phyloP scores from a whole-genome alignment of 1,140 invertebrate genomes.

The Apis cerana region DNA sequence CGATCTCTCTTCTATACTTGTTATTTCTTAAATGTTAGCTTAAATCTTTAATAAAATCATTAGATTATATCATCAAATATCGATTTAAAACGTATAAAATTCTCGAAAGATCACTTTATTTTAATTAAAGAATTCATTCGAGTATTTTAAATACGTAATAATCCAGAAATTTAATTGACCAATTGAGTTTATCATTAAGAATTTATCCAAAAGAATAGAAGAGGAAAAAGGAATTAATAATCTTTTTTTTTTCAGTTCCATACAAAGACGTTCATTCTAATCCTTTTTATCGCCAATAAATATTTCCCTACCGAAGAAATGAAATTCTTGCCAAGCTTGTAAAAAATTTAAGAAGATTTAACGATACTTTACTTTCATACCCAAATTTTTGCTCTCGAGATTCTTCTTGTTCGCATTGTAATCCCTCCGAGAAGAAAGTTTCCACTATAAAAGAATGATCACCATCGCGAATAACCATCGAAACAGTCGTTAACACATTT shows the following conservation, averaged over 20 bases:
- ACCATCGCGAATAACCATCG: not conserved
- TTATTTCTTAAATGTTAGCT: too few relatives aligned
- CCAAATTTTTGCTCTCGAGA: conserved; percentile 9
- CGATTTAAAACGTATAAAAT: too few relatives aligned
- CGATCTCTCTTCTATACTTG: too few relatives aligned
- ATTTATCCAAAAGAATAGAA: not conserved
- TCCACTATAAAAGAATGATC: conserved; percentile 20
- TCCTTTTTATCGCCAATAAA: conserved; percentile 1
- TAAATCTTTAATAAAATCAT: too few relatives aligned
- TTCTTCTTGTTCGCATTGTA: conserved; percentile 18
- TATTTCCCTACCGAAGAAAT: conserved; percentile 11
- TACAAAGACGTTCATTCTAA: not conserved
- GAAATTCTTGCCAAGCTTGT: conserved; percentile 31
- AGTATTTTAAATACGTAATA: too few relatives aligned
- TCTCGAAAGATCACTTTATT: too few relatives aligned
- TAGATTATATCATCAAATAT: too few relatives aligned
- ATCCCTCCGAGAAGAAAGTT: conserved; percentile 11
- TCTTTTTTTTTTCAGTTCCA: not conserved
- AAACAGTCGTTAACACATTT: conserved; percentile 30
- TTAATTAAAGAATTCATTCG: too few relatives aligned
- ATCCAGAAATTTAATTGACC: too few relatives aligned
- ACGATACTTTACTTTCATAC: conserved; percentile 24
- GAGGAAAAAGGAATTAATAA: not conserved
- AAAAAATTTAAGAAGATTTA: conserved; percentile 31
- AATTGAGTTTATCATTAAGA: too few relatives aligned